Evolutionary conservation across 2,888 invertebrate genomes (phyloP), one percentile per base, ranked within the genome.

Genomic region (Tachina fera): DNA sequence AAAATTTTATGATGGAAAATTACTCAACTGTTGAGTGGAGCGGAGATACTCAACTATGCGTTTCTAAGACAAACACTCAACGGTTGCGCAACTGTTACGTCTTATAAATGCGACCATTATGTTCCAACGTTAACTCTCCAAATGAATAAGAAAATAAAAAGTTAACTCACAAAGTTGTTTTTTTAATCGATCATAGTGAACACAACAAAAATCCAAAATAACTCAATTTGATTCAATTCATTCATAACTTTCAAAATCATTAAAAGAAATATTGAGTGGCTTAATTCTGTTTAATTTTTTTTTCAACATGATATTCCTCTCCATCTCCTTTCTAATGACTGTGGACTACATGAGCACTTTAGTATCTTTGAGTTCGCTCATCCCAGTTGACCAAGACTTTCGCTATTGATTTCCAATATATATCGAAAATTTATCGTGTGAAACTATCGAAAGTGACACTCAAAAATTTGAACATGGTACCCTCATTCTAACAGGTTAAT

Each of bases 201-300:
- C 51, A 58, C 19, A 39, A 74, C 16, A 63, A 45, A 19, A 60
- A 49, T 19, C 2, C 9, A 71, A 53, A 56, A 58, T 22, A 70
- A 16, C 63, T 65, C 53, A 67, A 56, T 45, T 56, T 47, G 53
- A 65, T 71, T 76, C 76, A 80, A 85, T 86, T 86, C 86, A 86
- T 86, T 86, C 83, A 86, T 86, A 80, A 86, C 53, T 83, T 86
- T 61, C 6, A 47, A 67, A 75, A 22, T 68, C 39, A 74, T 65
- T 65, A 51, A 71, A 11, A 70, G 22, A 56, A 49, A 70, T 60
- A 71, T 58, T 78, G 67, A 83, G 70, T 83, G 10, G 51, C 13
- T 51, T 65, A 10, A 11, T 45, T 58, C 13, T 39, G 16, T 49
- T 22, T 22, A n/a, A 67, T 51, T 41, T 4, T 31, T 22, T 61